A percentile compares a stretch with the other conserved stretches of the same genome.
Evolutionary conservation across 2,888 invertebrate genomes (phyloP).

Genomic region (Cynaeus angustus): DNA sequence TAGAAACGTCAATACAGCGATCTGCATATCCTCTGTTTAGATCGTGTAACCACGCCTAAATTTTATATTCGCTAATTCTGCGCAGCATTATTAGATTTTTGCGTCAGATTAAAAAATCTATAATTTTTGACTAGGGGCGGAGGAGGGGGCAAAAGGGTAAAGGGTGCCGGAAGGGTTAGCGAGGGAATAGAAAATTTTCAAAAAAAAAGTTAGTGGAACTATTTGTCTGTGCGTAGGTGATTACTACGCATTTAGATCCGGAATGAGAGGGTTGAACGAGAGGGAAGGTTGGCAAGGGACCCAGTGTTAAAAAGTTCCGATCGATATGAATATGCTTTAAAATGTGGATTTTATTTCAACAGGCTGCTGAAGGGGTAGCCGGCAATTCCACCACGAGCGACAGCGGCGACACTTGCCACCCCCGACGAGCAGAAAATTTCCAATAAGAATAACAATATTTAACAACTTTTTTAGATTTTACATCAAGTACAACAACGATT

Average conservation of each 20-base stretch:
- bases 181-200: conserved; percentile 14
- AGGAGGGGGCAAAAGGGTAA: conserved; percentile 52
- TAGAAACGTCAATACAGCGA: conserved; percentile 72
- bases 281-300: conserved; percentile 65
- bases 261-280: conserved; percentile 63
- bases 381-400: conserved; percentile 47
- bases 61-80: conserved; percentile 72
- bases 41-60: conserved; percentile 70
- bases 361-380: conserved; percentile 65
- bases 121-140: conserved; percentile 64
- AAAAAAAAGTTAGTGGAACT: conserved; percentile 47
- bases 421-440: no score
- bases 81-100: conserved; percentile 70
- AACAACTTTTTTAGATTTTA: no score
- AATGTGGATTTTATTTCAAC: conserved; percentile 79
- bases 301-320: conserved; percentile 77
- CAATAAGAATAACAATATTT: no score
- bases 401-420: no score
- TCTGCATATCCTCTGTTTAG: conserved; percentile 65
- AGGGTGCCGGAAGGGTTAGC: conserved; percentile 2
- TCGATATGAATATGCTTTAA: conserved; percentile 80
- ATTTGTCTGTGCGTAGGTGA: conserved; percentile 62
- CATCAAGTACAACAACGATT: no score
- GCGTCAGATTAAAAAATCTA: conserved; percentile 70
- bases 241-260: conserved; percentile 64